phyloP scores from a whole-genome alignment of 2,888 invertebrate species.

The Psylliodes chrysocephalus region DNA sequence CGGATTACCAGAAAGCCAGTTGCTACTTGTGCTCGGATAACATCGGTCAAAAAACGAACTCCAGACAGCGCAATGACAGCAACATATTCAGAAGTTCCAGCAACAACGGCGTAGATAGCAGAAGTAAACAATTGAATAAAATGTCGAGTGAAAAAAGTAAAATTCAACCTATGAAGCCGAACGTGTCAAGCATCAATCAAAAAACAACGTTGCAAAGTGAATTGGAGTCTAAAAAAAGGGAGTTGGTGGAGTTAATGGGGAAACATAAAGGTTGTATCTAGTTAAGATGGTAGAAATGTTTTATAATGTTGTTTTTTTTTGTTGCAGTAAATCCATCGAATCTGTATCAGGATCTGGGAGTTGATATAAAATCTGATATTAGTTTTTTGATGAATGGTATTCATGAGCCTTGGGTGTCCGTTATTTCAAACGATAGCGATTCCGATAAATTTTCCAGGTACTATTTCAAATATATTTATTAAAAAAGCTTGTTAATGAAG shows the following conservation, averaged over 20 bases:
- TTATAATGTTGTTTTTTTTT: not conserved
- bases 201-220: constrained; percentile 69
- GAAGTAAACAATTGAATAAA: constrained; percentile 60
- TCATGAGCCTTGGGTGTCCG: constrained; percentile 52
- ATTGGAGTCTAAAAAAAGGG: constrained; percentile 72
- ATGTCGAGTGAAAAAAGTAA: constrained; percentile 30
- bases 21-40: constrained; percentile 57
- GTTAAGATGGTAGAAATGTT: not conserved
- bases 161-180: constrained; percentile 38
- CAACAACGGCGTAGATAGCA: constrained; percentile 51
- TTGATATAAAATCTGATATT: constrained; percentile 61
- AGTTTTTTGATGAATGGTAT: constrained; percentile 54
- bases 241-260: constrained; percentile 73
- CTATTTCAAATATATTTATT: no score
- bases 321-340: constrained; percentile 60
- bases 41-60: constrained; percentile 53
- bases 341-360: constrained; percentile 63
- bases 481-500: no score
- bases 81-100: constrained; percentile 45
- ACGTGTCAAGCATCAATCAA: constrained; percentile 64
- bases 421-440: constrained; percentile 51
- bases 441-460: constrained; percentile 60
- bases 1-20: constrained; percentile 51
- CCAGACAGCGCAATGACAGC: constrained; percentile 36
- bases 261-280: constrained; percentile 67